Conservation (phyloP, 2,888 invertebrate genomes). For the Drosophila pegasa region DNA sequence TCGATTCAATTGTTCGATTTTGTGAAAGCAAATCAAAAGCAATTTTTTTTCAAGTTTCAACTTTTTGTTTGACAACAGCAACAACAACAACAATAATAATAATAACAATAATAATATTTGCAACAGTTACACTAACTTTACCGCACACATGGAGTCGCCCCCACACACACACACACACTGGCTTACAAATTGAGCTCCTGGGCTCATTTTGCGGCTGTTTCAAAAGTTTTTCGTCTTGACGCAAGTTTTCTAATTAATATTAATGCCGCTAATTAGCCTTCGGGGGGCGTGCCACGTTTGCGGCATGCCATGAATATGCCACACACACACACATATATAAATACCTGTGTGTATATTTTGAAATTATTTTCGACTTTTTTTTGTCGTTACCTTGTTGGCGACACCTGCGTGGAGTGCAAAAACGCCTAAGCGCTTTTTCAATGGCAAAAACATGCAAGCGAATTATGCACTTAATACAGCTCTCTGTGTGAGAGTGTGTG, state of each 20-base stretch:
- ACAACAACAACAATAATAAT: constrained; percentile 29
- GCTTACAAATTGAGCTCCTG: constrained; percentile 43
- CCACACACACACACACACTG: neutral
- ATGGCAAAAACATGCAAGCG: constrained; percentile 23
- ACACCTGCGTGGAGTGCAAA: constrained; percentile 32
- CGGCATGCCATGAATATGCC: constrained; percentile 4
- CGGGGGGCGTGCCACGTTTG: constrained; percentile 21
- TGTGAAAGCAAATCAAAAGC: constrained; percentile 61
- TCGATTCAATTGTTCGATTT: constrained; percentile 36
- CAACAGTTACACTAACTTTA: constrained; percentile 41
- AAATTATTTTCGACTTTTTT: constrained; percentile 3
- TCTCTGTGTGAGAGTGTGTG: neutral
- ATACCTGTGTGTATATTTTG: neutral
- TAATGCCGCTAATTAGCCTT: constrained; percentile 66
- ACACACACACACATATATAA: too few relatives aligned
- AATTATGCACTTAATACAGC: neutral
- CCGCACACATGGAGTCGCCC: neutral
- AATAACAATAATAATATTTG: constrained; percentile 40
- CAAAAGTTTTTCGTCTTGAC: constrained; percentile 31
- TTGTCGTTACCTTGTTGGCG: constrained; percentile 5
- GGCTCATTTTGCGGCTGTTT: constrained; percentile 52
- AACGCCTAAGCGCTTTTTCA: constrained; percentile 36
- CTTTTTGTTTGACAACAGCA: constrained; percentile 55
- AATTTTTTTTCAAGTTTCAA: constrained; percentile 39
- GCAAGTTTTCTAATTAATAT: constrained; percentile 74